These are phyloP conservation scores for Epinephelus cyanopodus DNA, from an alignment of 2,113 vertebrate genomes.

Conservation along the genomic window DNA sequence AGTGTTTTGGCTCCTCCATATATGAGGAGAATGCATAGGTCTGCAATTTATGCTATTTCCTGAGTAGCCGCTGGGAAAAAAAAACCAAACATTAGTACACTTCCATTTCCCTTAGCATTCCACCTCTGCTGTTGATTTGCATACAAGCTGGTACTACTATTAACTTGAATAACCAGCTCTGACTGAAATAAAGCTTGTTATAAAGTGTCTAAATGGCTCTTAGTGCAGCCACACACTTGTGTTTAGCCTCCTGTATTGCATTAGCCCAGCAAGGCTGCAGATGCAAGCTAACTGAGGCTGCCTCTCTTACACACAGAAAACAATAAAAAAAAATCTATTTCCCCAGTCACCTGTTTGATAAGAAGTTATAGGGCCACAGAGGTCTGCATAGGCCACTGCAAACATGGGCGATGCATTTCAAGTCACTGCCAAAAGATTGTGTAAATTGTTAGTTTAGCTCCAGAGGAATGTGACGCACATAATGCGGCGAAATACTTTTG, in stretches of 20 bases:
- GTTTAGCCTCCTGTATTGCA: constrained; percentile 34
- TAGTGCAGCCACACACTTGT: constrained; percentile 4
- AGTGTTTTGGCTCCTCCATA: constrained; percentile 7
- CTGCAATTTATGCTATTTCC: constrained; percentile 32
- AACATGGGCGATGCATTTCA: constrained; percentile 59
- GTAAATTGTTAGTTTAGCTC: constrained; percentile 75
- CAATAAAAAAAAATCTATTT: constrained; percentile 41
- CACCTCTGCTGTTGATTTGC: background rate
- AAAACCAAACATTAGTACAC: background rate
- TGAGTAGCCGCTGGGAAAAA: constrained; percentile 15
- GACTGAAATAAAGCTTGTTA: background rate
- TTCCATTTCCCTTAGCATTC: background rate
- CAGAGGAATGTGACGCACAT: constrained; percentile 75
- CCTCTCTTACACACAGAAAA: constrained; percentile 17
- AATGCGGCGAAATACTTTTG: constrained; percentile 74
- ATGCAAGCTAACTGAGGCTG: constrained; percentile 41
- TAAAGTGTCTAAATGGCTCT: background rate
- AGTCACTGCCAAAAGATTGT: constrained; percentile 68
- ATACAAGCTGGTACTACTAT: background rate
- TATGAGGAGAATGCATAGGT: constrained; percentile 16
- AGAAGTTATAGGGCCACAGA: constrained; percentile 55
- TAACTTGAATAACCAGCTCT: background rate
- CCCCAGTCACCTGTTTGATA: constrained; percentile 71
- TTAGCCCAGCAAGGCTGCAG: constrained; percentile 40
- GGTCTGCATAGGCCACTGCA: constrained; percentile 49